Base-by-base conservation (phyloP, 1,140 invertebrate genomes). In the Lepidurus apus region DNA sequence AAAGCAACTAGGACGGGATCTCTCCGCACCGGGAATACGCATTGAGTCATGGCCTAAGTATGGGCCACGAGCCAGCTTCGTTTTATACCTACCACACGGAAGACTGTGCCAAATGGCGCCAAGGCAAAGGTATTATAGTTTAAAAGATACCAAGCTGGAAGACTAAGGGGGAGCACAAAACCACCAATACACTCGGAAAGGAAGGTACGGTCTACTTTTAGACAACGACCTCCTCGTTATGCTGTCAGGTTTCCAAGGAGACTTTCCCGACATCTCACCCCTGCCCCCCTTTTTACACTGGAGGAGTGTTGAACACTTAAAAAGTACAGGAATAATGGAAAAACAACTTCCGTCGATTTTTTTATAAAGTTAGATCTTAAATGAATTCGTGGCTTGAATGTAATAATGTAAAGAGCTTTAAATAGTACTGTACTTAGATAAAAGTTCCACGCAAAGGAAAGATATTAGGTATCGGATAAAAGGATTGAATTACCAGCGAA, bases 31-130 rank as follows among this genome's bases (percentile, higher is more conserved):
- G 21, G 21, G 53, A 65, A 65, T 65, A 65, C 13, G 53, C 21
- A 65, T n/a, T 65, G 53, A 65, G 53, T 65, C 53, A 65, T 65
- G 13, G 53, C 9, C 53, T 65, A 65, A 65, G 53, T 65, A 65
- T 65, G 53, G 53, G 53, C 17, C 17, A 65, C 9, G 53, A 9
- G 53, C 53, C 53, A 65, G 53, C 53, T 65, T 65, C 53, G 10
- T 65, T 65, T 8, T 65, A 21, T n/a, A 21, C 53, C 6, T 17
- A 65, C 53, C 53, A 65, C 53, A 13, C 53, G 53, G 53, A 65
- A 21, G 53, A 65, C 53, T 9, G 53, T 21, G 21, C 13, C 17
- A 65, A 65, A 65, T n/a, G 13, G 53, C 53, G 34, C 34, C 34
- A 34, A 9, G 21, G 13, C 53, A 21, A 65, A 65, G 53, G 53